Evolutionary conservation across 2,113 vertebrate species (phyloP).

Genomic region (Pangasianodon hypophthalmus): DNA sequence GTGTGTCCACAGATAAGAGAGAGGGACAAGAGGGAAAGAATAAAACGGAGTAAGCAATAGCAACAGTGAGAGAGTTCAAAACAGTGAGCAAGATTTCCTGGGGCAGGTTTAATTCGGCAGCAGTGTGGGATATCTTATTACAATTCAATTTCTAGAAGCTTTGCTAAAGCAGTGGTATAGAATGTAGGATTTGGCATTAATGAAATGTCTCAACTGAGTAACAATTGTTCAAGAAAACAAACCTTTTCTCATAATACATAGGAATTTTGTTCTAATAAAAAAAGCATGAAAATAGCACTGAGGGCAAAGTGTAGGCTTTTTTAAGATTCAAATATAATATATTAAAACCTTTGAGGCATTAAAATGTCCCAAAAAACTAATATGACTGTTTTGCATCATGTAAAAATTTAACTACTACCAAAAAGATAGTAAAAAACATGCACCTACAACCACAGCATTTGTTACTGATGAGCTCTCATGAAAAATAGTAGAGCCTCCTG

Average conservation of each 20-base stretch:
- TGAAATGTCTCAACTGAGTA: constrained; percentile 55
- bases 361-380: not conserved
- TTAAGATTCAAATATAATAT: not conserved
- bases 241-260: not conserved
- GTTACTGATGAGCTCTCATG: constrained; percentile 38
- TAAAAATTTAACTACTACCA: not conserved
- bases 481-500: constrained; percentile 27
- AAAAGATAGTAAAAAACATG: not conserved
- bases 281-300: constrained; percentile 15
- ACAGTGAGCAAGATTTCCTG: constrained; percentile 10
- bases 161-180: constrained; percentile 57
- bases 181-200: constrained; percentile 61
- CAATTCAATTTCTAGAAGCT: constrained; percentile 59
- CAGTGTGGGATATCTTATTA: constrained; percentile 56
- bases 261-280: constrained; percentile 21
- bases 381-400: not conserved
- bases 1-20: not conserved
- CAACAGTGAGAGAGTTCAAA: not conserved
- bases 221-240: constrained; percentile 40
- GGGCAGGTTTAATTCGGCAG: constrained; percentile 54
- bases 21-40: not conserved
- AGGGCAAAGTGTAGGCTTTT: not conserved
- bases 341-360: not conserved
- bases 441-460: not conserved
- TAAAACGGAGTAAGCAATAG: not conserved